Evolutionary conservation across 2,888 invertebrate species (phyloP).

Genomic region (Dasypolia templi): DNA sequence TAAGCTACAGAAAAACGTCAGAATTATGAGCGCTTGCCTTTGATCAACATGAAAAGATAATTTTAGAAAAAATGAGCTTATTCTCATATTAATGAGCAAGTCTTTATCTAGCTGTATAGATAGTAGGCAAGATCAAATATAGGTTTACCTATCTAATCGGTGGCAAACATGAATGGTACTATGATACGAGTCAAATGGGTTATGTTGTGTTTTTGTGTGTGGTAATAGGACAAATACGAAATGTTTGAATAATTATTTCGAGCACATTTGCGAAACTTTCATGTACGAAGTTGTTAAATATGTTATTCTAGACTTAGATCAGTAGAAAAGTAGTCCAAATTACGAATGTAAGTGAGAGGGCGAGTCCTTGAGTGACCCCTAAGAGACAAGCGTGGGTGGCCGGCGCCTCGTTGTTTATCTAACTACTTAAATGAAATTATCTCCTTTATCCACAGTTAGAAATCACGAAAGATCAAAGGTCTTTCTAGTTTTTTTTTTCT

Average conservation of each 20-base stretch:
- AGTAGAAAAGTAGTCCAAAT: conserved; percentile 42
- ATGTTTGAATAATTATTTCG: conserved; percentile 13
- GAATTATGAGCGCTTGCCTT: conserved; percentile 10
- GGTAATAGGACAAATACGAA: not conserved
- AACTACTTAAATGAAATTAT: conserved; percentile 74
- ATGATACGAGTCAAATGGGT: not conserved
- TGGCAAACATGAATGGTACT: not conserved
- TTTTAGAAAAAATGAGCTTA: conserved; percentile 16
- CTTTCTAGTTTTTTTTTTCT: conserved; percentile 1
- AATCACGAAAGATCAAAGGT: conserved; percentile 71
- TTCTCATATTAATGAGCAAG: conserved; percentile 8
- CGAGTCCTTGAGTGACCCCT: conserved; percentile 80
- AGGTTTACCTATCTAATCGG: not conserved
- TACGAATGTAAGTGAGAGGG: conserved; percentile 65
- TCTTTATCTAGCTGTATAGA: conserved; percentile 3
- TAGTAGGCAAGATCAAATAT: not conserved
- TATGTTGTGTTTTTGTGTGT: not conserved
- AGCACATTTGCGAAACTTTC: conserved; percentile 3
- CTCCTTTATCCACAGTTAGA: conserved; percentile 72
- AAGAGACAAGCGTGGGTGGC: conserved; percentile 73
- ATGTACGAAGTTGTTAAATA: conserved; percentile 14
- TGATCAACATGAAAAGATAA: conserved; percentile 13
- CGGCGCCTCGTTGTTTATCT: conserved; percentile 72
- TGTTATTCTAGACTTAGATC: conserved; percentile 27
- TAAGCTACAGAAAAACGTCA: conserved; percentile 20